Conservation (phyloP, 2,113 vertebrate genomes). For the Stigmatopora argus region DNA sequence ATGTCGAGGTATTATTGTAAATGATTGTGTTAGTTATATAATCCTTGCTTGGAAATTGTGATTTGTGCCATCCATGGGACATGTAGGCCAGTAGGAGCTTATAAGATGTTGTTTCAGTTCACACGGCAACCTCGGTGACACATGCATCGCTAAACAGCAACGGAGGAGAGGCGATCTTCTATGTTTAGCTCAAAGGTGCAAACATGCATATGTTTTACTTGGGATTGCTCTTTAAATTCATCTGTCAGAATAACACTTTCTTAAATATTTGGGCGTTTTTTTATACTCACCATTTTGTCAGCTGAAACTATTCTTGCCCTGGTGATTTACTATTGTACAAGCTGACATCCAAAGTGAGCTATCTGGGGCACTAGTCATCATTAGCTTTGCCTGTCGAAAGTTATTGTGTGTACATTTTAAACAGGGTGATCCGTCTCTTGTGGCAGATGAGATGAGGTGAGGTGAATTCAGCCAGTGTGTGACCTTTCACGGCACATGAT, state of each 20-base stretch:
- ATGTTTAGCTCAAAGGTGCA: slow-evolving; percentile 27
- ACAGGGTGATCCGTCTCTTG: neutral
- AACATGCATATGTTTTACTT: slow-evolving; percentile 5
- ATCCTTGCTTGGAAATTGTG: neutral
- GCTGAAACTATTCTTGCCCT: neutral
- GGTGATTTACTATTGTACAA: neutral
- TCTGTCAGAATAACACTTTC: neutral
- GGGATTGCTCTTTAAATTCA: neutral
- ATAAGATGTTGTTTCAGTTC: slow-evolving; percentile 43
- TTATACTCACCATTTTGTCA: neutral
- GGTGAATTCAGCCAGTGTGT: neutral
- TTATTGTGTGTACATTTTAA: neutral
- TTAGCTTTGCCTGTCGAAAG: neutral
- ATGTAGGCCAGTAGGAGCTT: slow-evolving; percentile 47
- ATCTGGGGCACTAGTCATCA: slow-evolving; percentile 3
- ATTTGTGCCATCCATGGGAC: slow-evolving; percentile 45
- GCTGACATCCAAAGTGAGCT: neutral
- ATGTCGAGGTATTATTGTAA: too few relatives aligned
- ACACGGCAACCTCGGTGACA: slow-evolving; percentile 48
- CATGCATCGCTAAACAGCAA: slow-evolving; percentile 37
- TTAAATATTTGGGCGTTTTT: neutral
- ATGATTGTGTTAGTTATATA: slow-evolving; percentile 3
- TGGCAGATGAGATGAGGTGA: neutral
- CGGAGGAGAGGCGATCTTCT: neutral
- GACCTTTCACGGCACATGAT: neutral